These are phyloP conservation scores for Andrena fulva DNA, from an alignment of 2,888 invertebrate species.

Conservation along the genomic window DNA sequence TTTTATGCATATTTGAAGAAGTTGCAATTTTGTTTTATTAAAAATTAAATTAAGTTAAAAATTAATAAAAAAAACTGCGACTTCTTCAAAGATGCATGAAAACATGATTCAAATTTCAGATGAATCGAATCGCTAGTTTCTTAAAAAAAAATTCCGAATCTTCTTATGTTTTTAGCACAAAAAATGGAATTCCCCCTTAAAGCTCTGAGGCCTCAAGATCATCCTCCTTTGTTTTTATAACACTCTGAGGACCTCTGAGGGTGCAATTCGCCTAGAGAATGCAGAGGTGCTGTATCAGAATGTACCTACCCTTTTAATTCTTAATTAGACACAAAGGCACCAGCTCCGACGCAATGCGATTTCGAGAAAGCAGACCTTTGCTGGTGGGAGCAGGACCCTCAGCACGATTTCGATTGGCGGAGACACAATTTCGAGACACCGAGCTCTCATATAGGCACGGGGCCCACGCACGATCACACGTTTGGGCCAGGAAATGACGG, in stretches of 20 bases:
- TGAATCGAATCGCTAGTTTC: too few relatives aligned
- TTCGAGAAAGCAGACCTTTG: slow-evolving; percentile 90
- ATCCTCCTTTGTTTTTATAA: neutral
- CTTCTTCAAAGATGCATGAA: too few relatives aligned
- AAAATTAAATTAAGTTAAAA: too few relatives aligned
- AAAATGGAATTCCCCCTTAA: too few relatives aligned
- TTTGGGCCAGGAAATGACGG: slow-evolving; percentile 86
- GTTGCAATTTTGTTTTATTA: too few relatives aligned
- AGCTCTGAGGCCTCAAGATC: too few relatives aligned
- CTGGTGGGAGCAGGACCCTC: slow-evolving; percentile 91
- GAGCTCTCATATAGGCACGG: slow-evolving; percentile 89
- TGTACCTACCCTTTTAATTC: neutral
- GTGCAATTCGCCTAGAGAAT: neutral
- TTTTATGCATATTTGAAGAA: too few relatives aligned
- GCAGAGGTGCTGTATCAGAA: too few relatives aligned
- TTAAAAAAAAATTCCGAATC: too few relatives aligned
- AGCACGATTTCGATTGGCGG: slow-evolving; percentile 91
- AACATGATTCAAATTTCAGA: too few relatives aligned
- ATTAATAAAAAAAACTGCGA: too few relatives aligned
- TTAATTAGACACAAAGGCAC: slow-evolving; percentile 80
- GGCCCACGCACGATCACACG: slow-evolving; percentile 92
- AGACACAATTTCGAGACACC: slow-evolving; percentile 88
- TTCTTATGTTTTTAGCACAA: too few relatives aligned
- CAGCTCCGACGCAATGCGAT: slow-evolving; percentile 87
- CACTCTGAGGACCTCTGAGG: neutral